phyloP scores from a whole-genome alignment of 2,113 vertebrate genomes.

The Petaurus breviceps region DNA sequence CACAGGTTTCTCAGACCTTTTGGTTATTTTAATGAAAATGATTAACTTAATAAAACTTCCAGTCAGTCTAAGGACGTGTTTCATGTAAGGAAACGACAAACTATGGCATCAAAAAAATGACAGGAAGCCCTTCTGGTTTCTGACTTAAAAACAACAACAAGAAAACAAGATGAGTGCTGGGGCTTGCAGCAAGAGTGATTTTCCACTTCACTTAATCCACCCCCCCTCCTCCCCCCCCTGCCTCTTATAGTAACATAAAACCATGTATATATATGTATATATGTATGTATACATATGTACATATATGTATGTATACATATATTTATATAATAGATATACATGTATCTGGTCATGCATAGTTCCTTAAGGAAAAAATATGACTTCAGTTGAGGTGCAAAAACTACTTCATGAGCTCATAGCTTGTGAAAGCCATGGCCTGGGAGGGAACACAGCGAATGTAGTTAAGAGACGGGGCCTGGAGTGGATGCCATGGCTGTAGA shows the following conservation, averaged over 20 bases:
- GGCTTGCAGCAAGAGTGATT: conserved; percentile 69
- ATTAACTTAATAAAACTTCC: conserved; percentile 60
- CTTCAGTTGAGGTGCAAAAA: conserved; percentile 93
- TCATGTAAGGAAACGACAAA: conserved; percentile 55
- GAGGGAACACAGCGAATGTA: conserved; percentile 97
- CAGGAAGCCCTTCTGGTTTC: conserved; percentile 62
- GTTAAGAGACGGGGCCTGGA: conserved; percentile 97
- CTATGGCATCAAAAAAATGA: conserved; percentile 66
- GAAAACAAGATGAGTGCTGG: conserved; percentile 33
- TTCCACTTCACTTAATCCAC: conserved; percentile 74
- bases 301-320: not conserved
- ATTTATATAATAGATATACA: not conserved
- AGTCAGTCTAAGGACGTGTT: conserved; percentile 59
- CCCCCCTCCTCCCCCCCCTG: conserved; percentile 15
- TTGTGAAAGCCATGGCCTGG: conserved; percentile 98
- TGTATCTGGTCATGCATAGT: conserved; percentile 27
- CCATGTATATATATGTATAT: not conserved
- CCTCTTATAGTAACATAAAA: conserved; percentile 46
- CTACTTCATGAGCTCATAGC: conserved; percentile 98
- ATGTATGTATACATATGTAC: too few species aligned
- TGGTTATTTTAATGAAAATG: conserved; percentile 19
- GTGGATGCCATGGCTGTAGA: conserved; percentile 91
- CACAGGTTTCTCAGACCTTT: not conserved
- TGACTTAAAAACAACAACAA: conserved; percentile 65
- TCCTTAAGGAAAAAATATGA: conserved; percentile 44